These are phyloP conservation scores for Percopsis omiscomaycus DNA, from an alignment of 2,797 vertebrate genomes.

Conservation along the genomic window DNA sequence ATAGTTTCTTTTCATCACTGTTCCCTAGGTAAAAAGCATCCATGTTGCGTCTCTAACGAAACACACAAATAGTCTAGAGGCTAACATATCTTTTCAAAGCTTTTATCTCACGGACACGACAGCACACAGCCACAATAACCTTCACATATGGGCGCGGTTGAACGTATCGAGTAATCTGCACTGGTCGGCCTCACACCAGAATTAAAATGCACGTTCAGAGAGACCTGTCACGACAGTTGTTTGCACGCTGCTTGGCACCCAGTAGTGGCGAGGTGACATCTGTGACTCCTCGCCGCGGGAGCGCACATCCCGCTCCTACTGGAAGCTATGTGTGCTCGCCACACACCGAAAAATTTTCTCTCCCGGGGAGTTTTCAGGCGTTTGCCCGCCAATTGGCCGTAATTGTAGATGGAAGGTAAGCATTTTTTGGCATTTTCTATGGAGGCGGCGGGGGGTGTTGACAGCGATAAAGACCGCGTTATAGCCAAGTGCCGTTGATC, in stretches of 20 bases:
- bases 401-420: slow-evolving; percentile 57
- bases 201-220: slow-evolving; percentile 70
- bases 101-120: slow-evolving; percentile 14
- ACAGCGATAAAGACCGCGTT: too few relatives aligned
- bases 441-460: not conserved
- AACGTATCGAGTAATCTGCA: slow-evolving; percentile 60
- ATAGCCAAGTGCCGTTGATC: too few relatives aligned
- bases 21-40: too few relatives aligned
- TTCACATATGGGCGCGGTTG: slow-evolving; percentile 65
- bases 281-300: slow-evolving; percentile 65
- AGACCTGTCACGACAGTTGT: slow-evolving; percentile 64
- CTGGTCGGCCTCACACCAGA: slow-evolving; percentile 66
- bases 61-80: not conserved
- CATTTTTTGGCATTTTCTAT: slow-evolving; percentile 1
- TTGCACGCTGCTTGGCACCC: slow-evolving; percentile 61
- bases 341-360: slow-evolving; percentile 43
- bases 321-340: slow-evolving; percentile 38
- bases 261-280: slow-evolving; percentile 63
- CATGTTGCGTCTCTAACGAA: too few relatives aligned
- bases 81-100: slow-evolving; percentile 5
- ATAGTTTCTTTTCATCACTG: too few relatives aligned
- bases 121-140: slow-evolving; percentile 53
- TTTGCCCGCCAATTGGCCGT: not conserved
- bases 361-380: slow-evolving; percentile 21
- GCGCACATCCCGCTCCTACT: slow-evolving; percentile 47